Evolutionary conservation across 2,113 vertebrate genomes (phyloP), one percentile per base, ranked within the genome.

Genomic region (Salminus brasiliensis): DNA sequence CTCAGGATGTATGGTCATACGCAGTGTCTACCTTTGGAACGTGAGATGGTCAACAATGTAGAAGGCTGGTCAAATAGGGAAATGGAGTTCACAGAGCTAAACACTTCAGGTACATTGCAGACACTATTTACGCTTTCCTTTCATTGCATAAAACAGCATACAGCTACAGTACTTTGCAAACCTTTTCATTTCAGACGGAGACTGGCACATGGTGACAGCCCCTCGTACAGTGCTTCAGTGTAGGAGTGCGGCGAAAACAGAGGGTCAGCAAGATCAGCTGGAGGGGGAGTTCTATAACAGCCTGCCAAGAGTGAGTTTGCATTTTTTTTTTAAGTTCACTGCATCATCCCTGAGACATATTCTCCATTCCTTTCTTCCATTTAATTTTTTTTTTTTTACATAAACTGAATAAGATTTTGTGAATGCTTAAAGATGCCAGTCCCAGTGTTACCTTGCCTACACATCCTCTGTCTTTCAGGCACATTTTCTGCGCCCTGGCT

Each of bases 291-390:
- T 74, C 52, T 80, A 32, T 34, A 52, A 63, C 72, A 75, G 78
- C n/a, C 66, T 77, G 62, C 74, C 82, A 80, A 80, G 69, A 79
- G 82, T 84, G 53, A 80, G 76, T 72, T 59, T 72, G 21, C 25
- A 27, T 39, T 52, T 36, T 63, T 63, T 70, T 76, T 21, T n/a
- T n/a, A n/a, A 32, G 15, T 81, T 53, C 70, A 34, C 23, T 53
- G 67, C 53, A 70, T 59, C 23, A 47, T 32, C 41, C 30, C 29
- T 66, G 68, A 67, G 47, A n/a, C 41, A 13, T 25, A 30, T 21
- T 55, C 52, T 53, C 34, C 62, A 2, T n/a, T 9, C 16, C 32
- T 63, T 66, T 66, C 3, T n/a, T 9, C 16, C 32, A 34, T 66
- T 66, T 25, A 55, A 2, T 39, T 4, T 9, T 49, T 66, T 66